These are phyloP conservation scores for Phaenicophaeus curvirostris DNA, from an alignment of 2,797 vertebrate species.

Conservation along the genomic window DNA sequence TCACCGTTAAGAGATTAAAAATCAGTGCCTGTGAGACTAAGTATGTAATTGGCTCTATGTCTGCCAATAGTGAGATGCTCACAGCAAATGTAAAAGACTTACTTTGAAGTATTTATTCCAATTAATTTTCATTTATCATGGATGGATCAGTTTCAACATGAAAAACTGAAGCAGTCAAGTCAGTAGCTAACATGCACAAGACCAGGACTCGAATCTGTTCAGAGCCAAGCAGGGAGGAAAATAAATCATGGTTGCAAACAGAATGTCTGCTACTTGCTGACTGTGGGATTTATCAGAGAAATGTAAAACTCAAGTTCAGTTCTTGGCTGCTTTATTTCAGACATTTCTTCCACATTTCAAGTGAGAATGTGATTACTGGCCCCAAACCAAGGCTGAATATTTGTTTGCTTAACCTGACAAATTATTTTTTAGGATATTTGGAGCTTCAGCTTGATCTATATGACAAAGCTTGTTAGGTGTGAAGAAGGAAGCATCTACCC, in stretches of 20 bases:
- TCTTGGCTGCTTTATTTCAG: not conserved
- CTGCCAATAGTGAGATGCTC: not conserved
- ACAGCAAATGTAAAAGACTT: not conserved
- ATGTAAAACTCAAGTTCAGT: not conserved
- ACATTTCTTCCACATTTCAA: not conserved
- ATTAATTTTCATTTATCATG: not conserved
- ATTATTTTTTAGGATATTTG: not conserved
- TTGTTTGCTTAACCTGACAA: not conserved
- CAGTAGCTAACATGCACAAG: not conserved
- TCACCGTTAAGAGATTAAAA: not conserved
- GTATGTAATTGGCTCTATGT: not conserved
- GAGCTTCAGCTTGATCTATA: not conserved
- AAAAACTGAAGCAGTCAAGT: not conserved
- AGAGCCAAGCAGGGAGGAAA: not conserved
- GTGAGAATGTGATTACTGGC: not conserved
- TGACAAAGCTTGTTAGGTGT: not conserved
- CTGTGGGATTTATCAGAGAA: not conserved
- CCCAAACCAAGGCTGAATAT: not conserved
- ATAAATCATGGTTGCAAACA: not conserved
- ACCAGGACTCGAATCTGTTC: not conserved
- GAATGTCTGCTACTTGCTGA: not conserved
- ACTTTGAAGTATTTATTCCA: not conserved
- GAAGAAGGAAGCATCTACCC: not conserved
- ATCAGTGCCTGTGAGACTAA: not conserved
- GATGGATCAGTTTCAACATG: not conserved